These are phyloP conservation scores for Volucella zonaria DNA, from an alignment of 2,888 invertebrate species.

Conservation along the genomic window DNA sequence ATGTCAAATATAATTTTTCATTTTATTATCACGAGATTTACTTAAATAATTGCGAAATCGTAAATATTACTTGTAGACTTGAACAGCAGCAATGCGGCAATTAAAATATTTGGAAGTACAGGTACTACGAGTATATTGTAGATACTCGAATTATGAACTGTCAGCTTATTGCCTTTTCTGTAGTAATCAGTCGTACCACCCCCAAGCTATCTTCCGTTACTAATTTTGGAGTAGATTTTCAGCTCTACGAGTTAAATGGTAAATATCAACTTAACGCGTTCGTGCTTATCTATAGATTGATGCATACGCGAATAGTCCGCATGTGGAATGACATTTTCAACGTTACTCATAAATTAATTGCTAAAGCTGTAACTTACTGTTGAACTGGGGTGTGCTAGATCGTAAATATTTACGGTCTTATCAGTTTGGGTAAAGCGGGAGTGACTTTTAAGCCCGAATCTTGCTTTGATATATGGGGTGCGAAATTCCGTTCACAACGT, in stretches of 20 bases:
- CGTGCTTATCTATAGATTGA: slow-evolving; percentile 35
- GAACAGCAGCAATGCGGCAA: slow-evolving; percentile 33
- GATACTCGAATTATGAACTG: not conserved
- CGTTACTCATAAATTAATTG: slow-evolving; percentile 56
- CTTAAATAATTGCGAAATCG: slow-evolving; percentile 54
- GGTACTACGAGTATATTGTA: not conserved
- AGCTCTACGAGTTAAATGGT: slow-evolving; percentile 6
- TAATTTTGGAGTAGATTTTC: slow-evolving; percentile 10
- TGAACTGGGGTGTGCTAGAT: slow-evolving; percentile 44
- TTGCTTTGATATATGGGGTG: slow-evolving; percentile 52
- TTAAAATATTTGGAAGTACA: slow-evolving; percentile 53
- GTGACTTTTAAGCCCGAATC: slow-evolving; percentile 48
- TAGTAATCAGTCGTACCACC: too few relatives aligned
- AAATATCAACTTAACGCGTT: slow-evolving; percentile 29
- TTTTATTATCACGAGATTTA: slow-evolving; percentile 57
- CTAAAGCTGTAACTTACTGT: slow-evolving; percentile 41
- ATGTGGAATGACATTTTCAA: slow-evolving; percentile 21
- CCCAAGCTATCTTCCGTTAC: not conserved
- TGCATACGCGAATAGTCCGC: slow-evolving; percentile 7
- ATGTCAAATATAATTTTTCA: slow-evolving; percentile 60
- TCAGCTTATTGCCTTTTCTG: slow-evolving; percentile 1
- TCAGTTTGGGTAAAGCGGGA: slow-evolving; percentile 63
- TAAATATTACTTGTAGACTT: not conserved
- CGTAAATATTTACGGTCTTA: slow-evolving; percentile 54
- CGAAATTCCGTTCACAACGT: slow-evolving; percentile 35